Evolutionary conservation across 2,797 vertebrate species (phyloP), one percentile per base, ranked within the genome.

Genomic region (Chiroxiphia lanceolata): DNA sequence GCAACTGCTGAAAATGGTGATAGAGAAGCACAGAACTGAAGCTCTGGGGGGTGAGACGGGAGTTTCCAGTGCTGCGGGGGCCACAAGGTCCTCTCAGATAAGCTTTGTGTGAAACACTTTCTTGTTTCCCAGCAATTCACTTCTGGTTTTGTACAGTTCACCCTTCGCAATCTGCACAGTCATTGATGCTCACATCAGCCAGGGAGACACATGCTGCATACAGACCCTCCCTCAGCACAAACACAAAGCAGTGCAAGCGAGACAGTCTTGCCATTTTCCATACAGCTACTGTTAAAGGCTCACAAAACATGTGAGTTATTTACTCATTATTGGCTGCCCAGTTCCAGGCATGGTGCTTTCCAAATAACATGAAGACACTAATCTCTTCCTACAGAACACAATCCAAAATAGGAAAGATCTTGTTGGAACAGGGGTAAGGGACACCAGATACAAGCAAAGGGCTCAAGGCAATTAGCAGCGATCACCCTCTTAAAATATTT

Each of bases 321-420:
- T 90, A 54, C 54, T 93, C 57, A 40, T 81, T 89, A 91, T 29
- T 88, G 86, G 90, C 91, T 95, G 61, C 83, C 67, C 50, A 51
- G 60, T 59, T 25, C 15, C 40, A 89, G 57, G 50, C 54, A 0
- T 11, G 34, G 50, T 75, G 63, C 83, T 83, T 88, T 95, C 91
- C 85, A 88, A 90, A 65, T 50, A 93, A 69, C 42, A 84, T 1
- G 40, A 86, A 87, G 65, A 51, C 50, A 88, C 50, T 90, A 61
- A 94, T 71, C 79, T 91, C 67, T 84, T 59, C 33, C 63, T 42
- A 9, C 48, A 77, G 92, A 86, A 51, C 50, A 65, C 19, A 42
- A 48, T 65, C 91, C 76, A 95, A 94, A 95, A 93, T 83, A 88
- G 80, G 77, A 94, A 89, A 84, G 70, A 38, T 79, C 47, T 74